Conservation (phyloP, 2,797 vertebrate genomes). For the Coilia nasus region DNA sequence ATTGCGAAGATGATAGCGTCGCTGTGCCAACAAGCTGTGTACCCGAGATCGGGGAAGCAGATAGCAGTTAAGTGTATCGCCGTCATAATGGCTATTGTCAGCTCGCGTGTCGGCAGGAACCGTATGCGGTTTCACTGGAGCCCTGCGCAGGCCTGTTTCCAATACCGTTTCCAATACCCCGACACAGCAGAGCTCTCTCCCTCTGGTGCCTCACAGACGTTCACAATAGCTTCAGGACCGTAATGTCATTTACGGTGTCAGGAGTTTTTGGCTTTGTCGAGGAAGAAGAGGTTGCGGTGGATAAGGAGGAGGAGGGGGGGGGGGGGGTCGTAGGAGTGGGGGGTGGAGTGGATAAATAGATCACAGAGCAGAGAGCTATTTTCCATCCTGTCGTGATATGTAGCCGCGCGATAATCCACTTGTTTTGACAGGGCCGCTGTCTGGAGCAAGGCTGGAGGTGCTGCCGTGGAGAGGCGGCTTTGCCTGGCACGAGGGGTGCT, state of each 20-base stretch:
- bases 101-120: constrained; percentile 39
- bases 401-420: constrained; percentile 48
- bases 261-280: constrained; percentile 25
- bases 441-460: constrained; percentile 35
- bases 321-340: background rate
- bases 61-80: constrained; percentile 61
- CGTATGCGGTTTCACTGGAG: constrained; percentile 19
- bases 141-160: constrained; percentile 10
- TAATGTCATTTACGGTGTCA: constrained; percentile 33
- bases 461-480: constrained; percentile 19
- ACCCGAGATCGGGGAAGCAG: constrained; percentile 62
- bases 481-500: constrained; percentile 26
- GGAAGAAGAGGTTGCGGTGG: constrained; percentile 26
- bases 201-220: background rate
- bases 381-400: constrained; percentile 27
- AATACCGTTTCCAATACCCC: background rate
- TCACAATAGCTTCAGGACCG: constrained; percentile 30
- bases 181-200: background rate
- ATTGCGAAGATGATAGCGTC: constrained; percentile 63
- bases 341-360: background rate
- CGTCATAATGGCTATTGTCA: constrained; percentile 50
- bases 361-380: constrained; percentile 26
- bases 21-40: constrained; percentile 62
- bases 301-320: no score
- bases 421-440: constrained; percentile 47